Base-by-base conservation (phyloP, 2,113 vertebrate genomes). In the Sula dactylatra region DNA sequence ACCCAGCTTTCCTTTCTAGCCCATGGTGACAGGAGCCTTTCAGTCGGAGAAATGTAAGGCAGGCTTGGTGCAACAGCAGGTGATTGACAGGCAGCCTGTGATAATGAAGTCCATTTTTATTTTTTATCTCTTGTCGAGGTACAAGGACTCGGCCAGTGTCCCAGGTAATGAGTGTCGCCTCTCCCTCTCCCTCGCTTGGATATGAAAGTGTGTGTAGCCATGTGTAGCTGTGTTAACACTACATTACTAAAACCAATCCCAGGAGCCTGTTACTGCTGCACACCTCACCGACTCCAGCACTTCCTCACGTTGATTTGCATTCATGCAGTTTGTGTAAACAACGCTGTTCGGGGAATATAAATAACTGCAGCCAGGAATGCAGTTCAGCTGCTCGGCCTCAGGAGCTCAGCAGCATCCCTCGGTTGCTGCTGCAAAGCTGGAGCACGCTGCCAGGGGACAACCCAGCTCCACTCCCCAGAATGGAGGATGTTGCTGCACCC, bases 171-270 rank as follows among this genome's bases (percentile, higher is more conserved):
- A 91, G 24, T 74, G 50, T 86, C 96, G 92, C 96, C 74, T 82
- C 52, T 61, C 70, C 88, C 80, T 95, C 89, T 82, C 80, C 85
- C 77, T 91, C 27, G 17, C 87, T 91, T 92, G 73, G 95, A 44
- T 95, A 42, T 70, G 77, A 90, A 95, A 97, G 96, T 97, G 98
- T 98, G 94, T 93, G 98, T 98, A 98, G 97, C 88, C 97, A 97
- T 98, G 98, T 98, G 98, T 97, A 83, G 96, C 98, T 92, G 96
- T 98, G 98, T 98, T 98, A 98, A 98, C 97, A 97, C 94, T 85
- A 98, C 97, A 97, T 85, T 97, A 97, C 98, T 93, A 97, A 98
- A 98, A 97, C 97, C 98, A 98, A 98, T 98, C 97, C 97, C 79
- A 4, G 92, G 83, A 92, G 97, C 95, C 97, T 96, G 96, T 93